Base-by-base conservation (phyloP, 2,888 invertebrate genomes). In the Stegophylla sp. region DNA sequence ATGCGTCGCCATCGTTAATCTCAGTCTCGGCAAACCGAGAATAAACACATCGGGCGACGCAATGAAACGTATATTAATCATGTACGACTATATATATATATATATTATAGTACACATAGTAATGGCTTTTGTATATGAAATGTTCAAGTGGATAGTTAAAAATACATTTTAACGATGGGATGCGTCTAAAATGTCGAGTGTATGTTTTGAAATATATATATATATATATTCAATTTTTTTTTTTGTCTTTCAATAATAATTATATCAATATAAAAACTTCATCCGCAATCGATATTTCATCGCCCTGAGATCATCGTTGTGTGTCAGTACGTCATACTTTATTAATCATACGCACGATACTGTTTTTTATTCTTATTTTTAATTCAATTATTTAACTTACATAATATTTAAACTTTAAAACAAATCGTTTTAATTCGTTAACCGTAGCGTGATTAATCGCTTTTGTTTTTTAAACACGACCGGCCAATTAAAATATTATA, bases 91-190 rank as follows among this genome's bases (percentile, higher is more conserved):
- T n/a, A n/a, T n/a, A n/a, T n/a, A n/a, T n/a, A n/a, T n/a, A n/a
- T n/a, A n/a, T 53, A 20, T 53, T 9, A n/a, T 43, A 61, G 28
- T 12, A 10, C 10, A 63, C 34, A 17, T 3, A 34, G 34, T 63
- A 63, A 63, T 26, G 1, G 20, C 20, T 56, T 56, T 67, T 67
- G 17, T 26, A 67, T 26, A 67, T 26, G 67, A 69, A 34, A 28
- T 13, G 34, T 51, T 51, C 51, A 51, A 69, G 51, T 51, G 51
- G n/a, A 12, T 13, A 10, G 28, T 51, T 28, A 48, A 69, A 48
- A 69, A 64, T 41, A 43, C 17, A 69, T 4, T 13, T 59, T 59
- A 59, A 59, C 23, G 59, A 23, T 59, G 28, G 45, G 45, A 17
- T 13, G 28, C 13, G 28, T 26, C 15, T 12, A 61, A 61, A 61